These are phyloP conservation scores for Cathartes aura DNA, from an alignment of 2,113 vertebrate genomes.

Conservation along the genomic window DNA sequence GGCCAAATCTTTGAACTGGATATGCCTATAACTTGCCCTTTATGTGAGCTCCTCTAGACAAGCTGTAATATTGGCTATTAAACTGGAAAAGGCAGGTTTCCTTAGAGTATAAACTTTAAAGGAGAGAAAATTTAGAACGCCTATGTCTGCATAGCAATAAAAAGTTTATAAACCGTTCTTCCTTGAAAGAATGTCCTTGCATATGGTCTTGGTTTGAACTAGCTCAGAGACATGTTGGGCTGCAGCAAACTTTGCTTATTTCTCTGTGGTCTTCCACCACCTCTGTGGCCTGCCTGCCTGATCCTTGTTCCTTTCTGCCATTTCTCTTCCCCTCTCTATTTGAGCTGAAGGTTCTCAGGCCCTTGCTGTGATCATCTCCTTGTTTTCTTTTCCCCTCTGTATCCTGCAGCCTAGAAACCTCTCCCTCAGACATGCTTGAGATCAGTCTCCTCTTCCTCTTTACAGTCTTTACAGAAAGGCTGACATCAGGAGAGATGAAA, in stretches of 20 bases:
- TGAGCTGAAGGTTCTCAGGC: neutral
- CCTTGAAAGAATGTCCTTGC: neutral
- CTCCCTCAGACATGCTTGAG: neutral
- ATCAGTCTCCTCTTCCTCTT: neutral
- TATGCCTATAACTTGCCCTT: neutral
- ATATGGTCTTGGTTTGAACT: neutral
- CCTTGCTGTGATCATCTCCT: neutral
- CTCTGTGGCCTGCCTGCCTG: neutral
- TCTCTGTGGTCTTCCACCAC: neutral
- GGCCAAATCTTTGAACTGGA: neutral
- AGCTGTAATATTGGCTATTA: neutral
- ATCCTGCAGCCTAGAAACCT: neutral
- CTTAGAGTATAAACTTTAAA: neutral
- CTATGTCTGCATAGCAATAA: neutral
- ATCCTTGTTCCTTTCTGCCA: neutral
- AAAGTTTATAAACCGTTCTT: neutral
- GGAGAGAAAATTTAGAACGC: neutral
- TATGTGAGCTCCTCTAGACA: neutral
- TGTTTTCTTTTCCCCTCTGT: neutral
- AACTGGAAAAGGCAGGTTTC: neutral
- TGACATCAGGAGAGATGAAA: neutral
- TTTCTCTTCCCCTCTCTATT: neutral
- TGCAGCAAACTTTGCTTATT: neutral
- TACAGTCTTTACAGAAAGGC: neutral
- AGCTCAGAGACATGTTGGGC: neutral